A percentile compares a stretch with the other conserved stretches of the same genome.
Evolutionary conservation across 2,888 invertebrate genomes (phyloP).

Genomic region (Plebejus melissa): DNA sequence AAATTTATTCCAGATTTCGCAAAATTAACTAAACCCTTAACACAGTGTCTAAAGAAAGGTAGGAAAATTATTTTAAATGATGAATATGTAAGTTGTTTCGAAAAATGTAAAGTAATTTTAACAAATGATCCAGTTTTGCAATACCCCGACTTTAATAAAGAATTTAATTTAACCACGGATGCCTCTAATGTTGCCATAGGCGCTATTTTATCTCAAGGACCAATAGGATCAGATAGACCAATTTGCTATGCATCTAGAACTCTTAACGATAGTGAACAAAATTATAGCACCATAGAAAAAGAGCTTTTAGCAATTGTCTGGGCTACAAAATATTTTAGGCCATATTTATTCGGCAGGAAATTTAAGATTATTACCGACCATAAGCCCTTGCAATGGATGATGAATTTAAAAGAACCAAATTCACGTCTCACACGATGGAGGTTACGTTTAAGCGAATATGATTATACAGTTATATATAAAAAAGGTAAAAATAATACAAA

Average conservation of each 20-base stretch:
- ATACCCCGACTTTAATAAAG: constrained; percentile 39
- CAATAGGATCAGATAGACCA: constrained; percentile 37
- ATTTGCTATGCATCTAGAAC: constrained; percentile 38
- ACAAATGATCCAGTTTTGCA: constrained; percentile 35
- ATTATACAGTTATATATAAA: constrained; percentile 36
- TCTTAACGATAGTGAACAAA: constrained; percentile 39
- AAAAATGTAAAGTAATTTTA: constrained; percentile 37
- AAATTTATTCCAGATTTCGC: constrained; percentile 43
- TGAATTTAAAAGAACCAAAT: constrained; percentile 31
- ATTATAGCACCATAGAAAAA: constrained; percentile 43
- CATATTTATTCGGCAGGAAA: no score
- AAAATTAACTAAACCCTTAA: constrained; percentile 34
- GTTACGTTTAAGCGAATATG: constrained; percentile 39
- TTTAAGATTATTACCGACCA: background rate
- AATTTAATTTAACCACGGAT: constrained; percentile 38
- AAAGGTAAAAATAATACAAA: constrained; percentile 36
- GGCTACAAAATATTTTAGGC: constrained; percentile 29
- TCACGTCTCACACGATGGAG: constrained; percentile 39
- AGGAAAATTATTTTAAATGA: constrained; percentile 28
- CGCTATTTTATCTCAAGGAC: constrained; percentile 38
- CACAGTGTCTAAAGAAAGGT: constrained; percentile 34
- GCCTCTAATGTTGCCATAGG: constrained; percentile 39
- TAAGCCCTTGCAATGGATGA: constrained; percentile 29
- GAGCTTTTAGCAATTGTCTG: constrained; percentile 42
- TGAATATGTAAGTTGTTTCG: constrained; percentile 34